phyloP scores from a whole-genome alignment of 2,113 vertebrate species.

The Psephotus haematonotus region DNA sequence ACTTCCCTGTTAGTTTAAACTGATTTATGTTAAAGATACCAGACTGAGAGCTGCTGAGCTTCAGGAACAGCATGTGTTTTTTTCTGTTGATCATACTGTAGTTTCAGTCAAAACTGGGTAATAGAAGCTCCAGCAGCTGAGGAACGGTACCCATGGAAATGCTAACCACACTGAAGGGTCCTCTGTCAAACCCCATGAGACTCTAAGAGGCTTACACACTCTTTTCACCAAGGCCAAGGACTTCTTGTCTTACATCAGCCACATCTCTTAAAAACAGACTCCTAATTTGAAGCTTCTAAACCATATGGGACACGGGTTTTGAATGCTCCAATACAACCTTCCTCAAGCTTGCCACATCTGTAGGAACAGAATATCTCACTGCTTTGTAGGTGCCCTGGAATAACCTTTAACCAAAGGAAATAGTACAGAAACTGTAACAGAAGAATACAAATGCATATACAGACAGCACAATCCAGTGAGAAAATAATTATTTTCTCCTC shows the following conservation, averaged over 20 bases:
- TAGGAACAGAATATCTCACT: neutral
- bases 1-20: neutral
- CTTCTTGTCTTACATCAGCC: neutral
- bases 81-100: neutral
- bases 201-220: neutral
- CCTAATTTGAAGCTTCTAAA: neutral
- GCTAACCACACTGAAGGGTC: neutral
- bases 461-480: neutral
- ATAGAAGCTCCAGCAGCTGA: neutral
- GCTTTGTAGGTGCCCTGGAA: neutral
- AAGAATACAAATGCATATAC: neutral
- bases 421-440: neutral
- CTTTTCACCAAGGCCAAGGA: neutral
- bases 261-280: neutral
- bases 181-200: neutral
- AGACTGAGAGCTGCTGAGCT: neutral
- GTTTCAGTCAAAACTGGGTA: neutral
- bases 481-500: neutral
- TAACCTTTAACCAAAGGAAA: neutral
- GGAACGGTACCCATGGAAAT: neutral
- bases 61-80: neutral
- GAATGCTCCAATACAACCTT: neutral
- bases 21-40: neutral
- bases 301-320: accelerated
- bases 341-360: neutral